Evolutionary conservation across 2,797 vertebrate species (phyloP).

Genomic region (Lindbergichthys nudifrons): DNA sequence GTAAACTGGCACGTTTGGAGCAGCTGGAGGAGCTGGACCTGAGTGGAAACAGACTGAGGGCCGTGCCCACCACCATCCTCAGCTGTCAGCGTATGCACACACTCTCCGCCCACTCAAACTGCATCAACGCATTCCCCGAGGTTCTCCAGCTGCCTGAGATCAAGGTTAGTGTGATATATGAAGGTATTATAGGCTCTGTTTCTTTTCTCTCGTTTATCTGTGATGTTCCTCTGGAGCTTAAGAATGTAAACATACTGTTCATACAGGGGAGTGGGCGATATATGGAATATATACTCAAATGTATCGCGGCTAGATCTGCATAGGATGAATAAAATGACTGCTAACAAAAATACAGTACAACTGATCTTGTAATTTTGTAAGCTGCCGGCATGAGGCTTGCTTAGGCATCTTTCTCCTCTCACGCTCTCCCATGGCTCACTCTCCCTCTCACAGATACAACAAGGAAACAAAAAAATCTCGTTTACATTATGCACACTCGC

Average conservation of each 20-base stretch:
- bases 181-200: neutral
- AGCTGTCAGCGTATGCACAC: constrained; percentile 94
- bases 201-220: neutral
- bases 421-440: too few relatives aligned
- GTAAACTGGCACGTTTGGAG: constrained; percentile 97
- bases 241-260: neutral
- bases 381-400: too few relatives aligned
- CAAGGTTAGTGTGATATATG: constrained; percentile 84
- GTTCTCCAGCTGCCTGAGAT: constrained; percentile 96
- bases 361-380: too few relatives aligned
- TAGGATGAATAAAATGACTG: too few relatives aligned
- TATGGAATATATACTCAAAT: too few relatives aligned
- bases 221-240: neutral
- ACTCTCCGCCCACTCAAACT: constrained; percentile 94
- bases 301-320: too few relatives aligned
- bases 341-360: too few relatives aligned
- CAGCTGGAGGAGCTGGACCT: constrained; percentile 96
- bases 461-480: too few relatives aligned
- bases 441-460: too few relatives aligned
- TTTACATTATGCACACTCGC: neutral
- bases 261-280: too few relatives aligned
- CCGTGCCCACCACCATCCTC: constrained; percentile 94
- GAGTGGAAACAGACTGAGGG: constrained; percentile 94
- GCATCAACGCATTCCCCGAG: constrained; percentile 94
- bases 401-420: too few relatives aligned